Conservation (phyloP, 2,113 vertebrate genomes). For the Tetrao urogallus region DNA sequence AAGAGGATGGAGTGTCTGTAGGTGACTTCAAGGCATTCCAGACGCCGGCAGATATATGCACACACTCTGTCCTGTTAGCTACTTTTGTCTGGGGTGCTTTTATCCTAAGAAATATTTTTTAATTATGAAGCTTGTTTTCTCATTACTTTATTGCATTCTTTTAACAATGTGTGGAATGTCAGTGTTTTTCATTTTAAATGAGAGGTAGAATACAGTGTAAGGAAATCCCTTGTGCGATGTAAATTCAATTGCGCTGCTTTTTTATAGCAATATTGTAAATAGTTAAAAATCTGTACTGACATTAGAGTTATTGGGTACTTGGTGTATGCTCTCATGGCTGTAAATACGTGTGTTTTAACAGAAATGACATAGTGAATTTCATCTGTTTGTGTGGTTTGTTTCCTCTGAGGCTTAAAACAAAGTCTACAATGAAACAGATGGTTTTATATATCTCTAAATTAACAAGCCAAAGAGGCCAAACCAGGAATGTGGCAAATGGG, state of each 20-base stretch:
- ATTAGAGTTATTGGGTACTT: constrained; percentile 22
- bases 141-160: not conserved
- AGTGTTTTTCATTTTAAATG: constrained; percentile 29
- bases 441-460: constrained; percentile 62
- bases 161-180: not conserved
- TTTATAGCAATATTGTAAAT: constrained; percentile 21
- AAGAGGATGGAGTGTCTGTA: not conserved
- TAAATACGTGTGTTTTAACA: constrained; percentile 49
- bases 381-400: constrained; percentile 67
- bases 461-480: constrained; percentile 55
- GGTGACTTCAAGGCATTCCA: not conserved
- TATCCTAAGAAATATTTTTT: constrained; percentile 21
- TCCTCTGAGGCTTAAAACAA: constrained; percentile 67
- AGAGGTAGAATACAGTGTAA: constrained; percentile 18
- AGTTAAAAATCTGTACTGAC: constrained; percentile 37
- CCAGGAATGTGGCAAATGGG: constrained; percentile 50
- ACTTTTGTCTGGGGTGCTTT: not conserved
- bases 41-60: not conserved
- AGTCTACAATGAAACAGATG: constrained; percentile 68
- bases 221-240: not conserved
- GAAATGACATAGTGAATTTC: constrained; percentile 50
- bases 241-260: constrained; percentile 17
- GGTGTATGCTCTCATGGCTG: constrained; percentile 1
- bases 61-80: not conserved
- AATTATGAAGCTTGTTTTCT: not conserved